Conservation (phyloP, 2,888 invertebrate genomes). For the Apotomis betuletana region DNA sequence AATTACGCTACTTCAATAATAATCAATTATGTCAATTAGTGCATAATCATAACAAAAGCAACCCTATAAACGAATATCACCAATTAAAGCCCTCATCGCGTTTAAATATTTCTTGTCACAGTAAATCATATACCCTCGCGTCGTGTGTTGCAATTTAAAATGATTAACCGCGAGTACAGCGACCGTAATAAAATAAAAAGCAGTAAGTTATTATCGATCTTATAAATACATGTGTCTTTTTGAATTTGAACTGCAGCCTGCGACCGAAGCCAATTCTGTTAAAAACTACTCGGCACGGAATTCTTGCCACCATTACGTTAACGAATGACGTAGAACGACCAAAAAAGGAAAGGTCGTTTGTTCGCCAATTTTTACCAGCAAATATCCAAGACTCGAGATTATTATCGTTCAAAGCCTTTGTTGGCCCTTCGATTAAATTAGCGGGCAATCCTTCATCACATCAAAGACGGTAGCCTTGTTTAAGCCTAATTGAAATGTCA, state of each 20-base stretch:
- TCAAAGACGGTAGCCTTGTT: slow-evolving; percentile 26
- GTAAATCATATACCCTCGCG: slow-evolving; percentile 40
- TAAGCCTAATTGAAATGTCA: slow-evolving; percentile 33
- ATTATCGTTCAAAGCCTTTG: slow-evolving; percentile 6
- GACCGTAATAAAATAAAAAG: too few species aligned
- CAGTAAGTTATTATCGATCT: too few species aligned
- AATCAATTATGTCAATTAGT: too few species aligned
- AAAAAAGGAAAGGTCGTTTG: slow-evolving; percentile 31
- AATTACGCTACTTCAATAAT: too few species aligned
- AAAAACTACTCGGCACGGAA: slow-evolving; percentile 34
- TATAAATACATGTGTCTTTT: too few species aligned
- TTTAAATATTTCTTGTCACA: slow-evolving; percentile 25
- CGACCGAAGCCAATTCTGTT: slow-evolving; percentile 39
- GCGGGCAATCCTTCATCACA: slow-evolving; percentile 18
- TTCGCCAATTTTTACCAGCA: slow-evolving; percentile 10
- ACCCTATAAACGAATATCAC: neutral
- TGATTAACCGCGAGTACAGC: slow-evolving; percentile 35
- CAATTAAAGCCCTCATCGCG: slow-evolving; percentile 26
- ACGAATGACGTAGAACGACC: slow-evolving; percentile 36
- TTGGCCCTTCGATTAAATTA: slow-evolving; percentile 8
- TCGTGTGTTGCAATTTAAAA: slow-evolving; percentile 44
- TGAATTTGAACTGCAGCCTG: neutral
- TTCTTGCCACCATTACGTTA: slow-evolving; percentile 35
- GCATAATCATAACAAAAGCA: neutral
- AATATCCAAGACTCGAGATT: neutral